These are phyloP conservation scores for Mayetiola destructor DNA, from an alignment of 2,888 invertebrate genomes.

Conservation along the genomic window DNA sequence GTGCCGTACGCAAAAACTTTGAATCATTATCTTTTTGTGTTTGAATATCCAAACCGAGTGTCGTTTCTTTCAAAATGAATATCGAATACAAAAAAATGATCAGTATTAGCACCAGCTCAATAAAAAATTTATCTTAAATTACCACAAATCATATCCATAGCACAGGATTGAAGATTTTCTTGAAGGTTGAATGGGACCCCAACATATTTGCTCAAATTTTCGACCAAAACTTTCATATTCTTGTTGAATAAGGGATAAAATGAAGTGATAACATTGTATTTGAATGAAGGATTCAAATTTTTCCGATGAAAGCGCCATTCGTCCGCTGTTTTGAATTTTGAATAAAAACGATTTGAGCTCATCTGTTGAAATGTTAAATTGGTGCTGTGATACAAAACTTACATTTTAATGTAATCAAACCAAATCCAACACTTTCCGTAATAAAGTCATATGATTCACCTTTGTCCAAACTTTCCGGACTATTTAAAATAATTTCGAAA, in stretches of 20 bases:
- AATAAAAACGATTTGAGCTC: background rate
- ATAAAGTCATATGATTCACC: constrained; percentile 8
- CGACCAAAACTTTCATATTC: constrained; percentile 10
- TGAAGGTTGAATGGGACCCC: constrained; percentile 9
- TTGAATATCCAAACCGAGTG: background rate
- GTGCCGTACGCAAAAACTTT: background rate
- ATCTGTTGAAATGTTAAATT: background rate
- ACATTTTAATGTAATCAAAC: constrained; percentile 7
- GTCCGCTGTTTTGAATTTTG: background rate
- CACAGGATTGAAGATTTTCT: constrained; percentile 9
- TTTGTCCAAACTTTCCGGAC: constrained; percentile 6
- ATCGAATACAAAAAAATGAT: background rate
- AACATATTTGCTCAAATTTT: background rate
- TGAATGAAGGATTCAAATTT: constrained; percentile 17
- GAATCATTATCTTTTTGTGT: background rate
- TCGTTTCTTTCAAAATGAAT: constrained; percentile 7
- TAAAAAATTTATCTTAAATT: background rate
- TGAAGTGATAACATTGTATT: constrained; percentile 14
- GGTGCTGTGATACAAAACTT: background rate
- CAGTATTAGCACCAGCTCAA: background rate
- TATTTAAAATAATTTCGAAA: constrained; percentile 9
- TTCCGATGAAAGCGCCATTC: constrained; percentile 17
- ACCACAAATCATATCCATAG: constrained; percentile 17
- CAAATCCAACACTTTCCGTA: background rate
- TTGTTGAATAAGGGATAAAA: constrained; percentile 16